Evolutionary conservation across 2,797 vertebrate genomes (phyloP).

Genomic region (Poeciliopsis paucimaculata): DNA sequence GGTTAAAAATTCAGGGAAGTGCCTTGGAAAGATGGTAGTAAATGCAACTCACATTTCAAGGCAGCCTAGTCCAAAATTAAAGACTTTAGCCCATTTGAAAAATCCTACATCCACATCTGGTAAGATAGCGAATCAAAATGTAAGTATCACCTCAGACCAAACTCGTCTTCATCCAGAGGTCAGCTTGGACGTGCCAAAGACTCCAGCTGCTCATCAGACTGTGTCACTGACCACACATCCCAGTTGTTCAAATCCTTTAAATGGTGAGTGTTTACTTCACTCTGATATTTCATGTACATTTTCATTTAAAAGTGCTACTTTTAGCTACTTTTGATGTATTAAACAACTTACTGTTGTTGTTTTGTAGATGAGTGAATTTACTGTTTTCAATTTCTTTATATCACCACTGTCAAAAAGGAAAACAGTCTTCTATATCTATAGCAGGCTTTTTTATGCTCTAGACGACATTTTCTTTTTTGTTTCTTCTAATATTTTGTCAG

Average conservation of each 20-base stretch:
- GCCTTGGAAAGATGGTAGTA: constrained; percentile 16
- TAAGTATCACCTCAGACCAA: constrained; percentile 37
- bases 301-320: background rate
- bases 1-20: background rate
- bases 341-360: background rate
- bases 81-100: constrained; percentile 33
- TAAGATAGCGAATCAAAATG: constrained; percentile 31
- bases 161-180: constrained; percentile 28
- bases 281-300: background rate
- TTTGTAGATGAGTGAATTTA: background rate
- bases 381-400: background rate
- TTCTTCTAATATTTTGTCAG: background rate
- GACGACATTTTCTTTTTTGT: background rate
- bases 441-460: background rate
- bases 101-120: constrained; percentile 27
- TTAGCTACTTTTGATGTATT: background rate
- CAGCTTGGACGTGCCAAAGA: constrained; percentile 53
- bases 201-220: constrained; percentile 5
- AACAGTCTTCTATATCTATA: background rate
- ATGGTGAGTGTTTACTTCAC: constrained; percentile 42
- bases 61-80: constrained; percentile 24
- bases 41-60: constrained; percentile 14
- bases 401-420: background rate
- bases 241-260: constrained; percentile 29
- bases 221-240: background rate